These are phyloP conservation scores for Alviniconcha strummeri DNA, from an alignment of 2,888 invertebrate species.

Conservation along the genomic window DNA sequence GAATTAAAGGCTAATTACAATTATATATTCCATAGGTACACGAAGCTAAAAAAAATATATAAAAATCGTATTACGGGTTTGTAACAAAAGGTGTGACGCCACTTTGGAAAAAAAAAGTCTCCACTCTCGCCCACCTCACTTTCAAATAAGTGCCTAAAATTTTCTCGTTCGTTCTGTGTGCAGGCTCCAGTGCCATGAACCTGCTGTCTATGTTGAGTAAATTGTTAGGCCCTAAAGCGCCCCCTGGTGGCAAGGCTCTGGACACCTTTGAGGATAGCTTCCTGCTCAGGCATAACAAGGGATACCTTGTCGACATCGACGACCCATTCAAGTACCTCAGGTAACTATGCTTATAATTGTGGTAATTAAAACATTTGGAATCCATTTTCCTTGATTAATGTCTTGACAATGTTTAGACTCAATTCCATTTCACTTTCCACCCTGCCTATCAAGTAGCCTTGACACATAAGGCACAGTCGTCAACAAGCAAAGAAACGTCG, in stretches of 20 bases:
- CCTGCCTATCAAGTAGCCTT: too few relatives aligned
- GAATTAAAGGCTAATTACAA: not conserved
- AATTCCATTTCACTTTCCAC: too few relatives aligned
- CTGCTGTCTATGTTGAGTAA: constrained; percentile 2
- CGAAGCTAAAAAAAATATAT: not conserved
- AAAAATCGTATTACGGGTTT: not conserved
- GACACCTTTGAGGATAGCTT: constrained; percentile 27
- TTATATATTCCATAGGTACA: not conserved
- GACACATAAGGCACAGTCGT: too few relatives aligned
- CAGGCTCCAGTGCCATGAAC: not conserved
- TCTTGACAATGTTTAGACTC: too few relatives aligned
- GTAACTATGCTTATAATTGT: not conserved
- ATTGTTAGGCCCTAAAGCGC: not conserved
- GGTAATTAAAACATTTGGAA: too few relatives aligned
- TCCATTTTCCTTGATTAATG: too few relatives aligned
- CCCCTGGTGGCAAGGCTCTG: not conserved
- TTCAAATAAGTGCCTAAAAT: too few relatives aligned
- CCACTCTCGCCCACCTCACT: too few relatives aligned
- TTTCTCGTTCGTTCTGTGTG: not conserved
- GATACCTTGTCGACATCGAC: not conserved
- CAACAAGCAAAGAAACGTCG: too few relatives aligned
- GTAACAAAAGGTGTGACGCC: not conserved
- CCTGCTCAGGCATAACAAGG: not conserved
- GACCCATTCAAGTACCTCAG: constrained; percentile 26
- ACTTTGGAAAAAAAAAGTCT: not conserved